Conservation (phyloP, 2,797 vertebrate genomes). For the Remorina albescens region DNA sequence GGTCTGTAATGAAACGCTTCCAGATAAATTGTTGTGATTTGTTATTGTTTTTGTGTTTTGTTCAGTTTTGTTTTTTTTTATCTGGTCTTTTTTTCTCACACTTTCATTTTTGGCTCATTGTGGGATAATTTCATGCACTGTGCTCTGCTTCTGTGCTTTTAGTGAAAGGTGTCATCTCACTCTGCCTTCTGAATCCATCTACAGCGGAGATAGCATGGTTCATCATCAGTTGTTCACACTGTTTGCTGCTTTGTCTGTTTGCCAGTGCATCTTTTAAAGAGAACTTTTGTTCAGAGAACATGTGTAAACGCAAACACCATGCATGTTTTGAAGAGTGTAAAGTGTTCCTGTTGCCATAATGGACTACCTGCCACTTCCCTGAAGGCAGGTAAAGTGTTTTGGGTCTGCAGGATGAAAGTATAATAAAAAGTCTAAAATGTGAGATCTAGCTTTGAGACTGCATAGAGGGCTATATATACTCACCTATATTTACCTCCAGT, state of each 20-base stretch:
- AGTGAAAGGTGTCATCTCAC: neutral
- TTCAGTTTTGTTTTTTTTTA: neutral
- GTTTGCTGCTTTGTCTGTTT: conserved; percentile 48
- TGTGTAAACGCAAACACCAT: conserved; percentile 12
- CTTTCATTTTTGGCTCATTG: conserved; percentile 39
- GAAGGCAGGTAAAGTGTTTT: neutral
- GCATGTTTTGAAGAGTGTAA: neutral
- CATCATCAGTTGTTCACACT: conserved; percentile 18
- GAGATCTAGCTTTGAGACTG: neutral
- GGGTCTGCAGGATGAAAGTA: conserved; percentile 9
- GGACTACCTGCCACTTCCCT: neutral
- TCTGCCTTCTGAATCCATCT: conserved; percentile 24
- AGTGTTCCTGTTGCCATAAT: conserved; percentile 7
- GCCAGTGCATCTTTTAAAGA: conserved; percentile 29
- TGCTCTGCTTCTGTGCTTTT: conserved; percentile 9
- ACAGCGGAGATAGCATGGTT: conserved; percentile 1
- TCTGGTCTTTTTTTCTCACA: conserved; percentile 16
- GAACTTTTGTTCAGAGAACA: conserved; percentile 37
- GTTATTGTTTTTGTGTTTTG: neutral
- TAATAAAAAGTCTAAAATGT: conserved; percentile 1
- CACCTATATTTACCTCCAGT: no score
- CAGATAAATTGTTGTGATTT: conserved; percentile 21
- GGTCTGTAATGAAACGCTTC: conserved; percentile 42
- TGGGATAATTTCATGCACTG: conserved; percentile 25
- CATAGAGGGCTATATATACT: conserved; percentile 10